These are phyloP conservation scores for Drosophila burlai DNA, from an alignment of 1,140 invertebrate genomes.

Conservation along the genomic window DNA sequence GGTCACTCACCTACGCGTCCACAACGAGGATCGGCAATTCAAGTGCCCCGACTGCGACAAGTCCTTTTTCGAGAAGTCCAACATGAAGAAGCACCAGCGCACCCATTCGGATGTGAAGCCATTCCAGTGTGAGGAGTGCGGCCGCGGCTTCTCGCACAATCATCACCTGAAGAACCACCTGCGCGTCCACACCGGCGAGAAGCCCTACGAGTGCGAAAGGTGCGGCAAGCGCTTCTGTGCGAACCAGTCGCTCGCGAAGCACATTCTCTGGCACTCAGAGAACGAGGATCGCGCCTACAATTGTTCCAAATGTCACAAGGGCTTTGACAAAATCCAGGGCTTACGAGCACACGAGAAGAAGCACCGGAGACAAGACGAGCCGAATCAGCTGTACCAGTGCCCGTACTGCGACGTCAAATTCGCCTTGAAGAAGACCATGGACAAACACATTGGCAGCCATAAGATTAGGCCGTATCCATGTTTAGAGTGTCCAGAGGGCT, in stretches of 20 bases:
- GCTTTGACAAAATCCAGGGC: slow-evolving; percentile 20
- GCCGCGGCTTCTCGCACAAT: slow-evolving; percentile 31
- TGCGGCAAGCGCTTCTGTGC: slow-evolving; percentile 40
- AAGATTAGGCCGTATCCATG: slow-evolving; percentile 27
- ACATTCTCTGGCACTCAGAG: slow-evolving; percentile 30
- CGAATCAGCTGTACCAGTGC: slow-evolving; percentile 22
- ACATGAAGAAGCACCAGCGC: slow-evolving; percentile 48
- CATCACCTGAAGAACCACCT: slow-evolving; percentile 44
- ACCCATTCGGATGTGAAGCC: slow-evolving; percentile 38
- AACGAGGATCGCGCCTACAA: slow-evolving; percentile 24
- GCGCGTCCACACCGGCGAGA: slow-evolving; percentile 46
- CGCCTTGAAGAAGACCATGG: slow-evolving; percentile 20
- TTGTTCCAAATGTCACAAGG: slow-evolving; percentile 34
- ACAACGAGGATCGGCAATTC: slow-evolving; percentile 43
- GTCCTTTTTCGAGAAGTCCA: slow-evolving; percentile 52
- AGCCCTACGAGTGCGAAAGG: slow-evolving; percentile 39
- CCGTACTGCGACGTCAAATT: slow-evolving; percentile 34
- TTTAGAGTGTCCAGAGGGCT: slow-evolving; percentile 28
- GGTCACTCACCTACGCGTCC: slow-evolving; percentile 33
- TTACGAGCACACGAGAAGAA: slow-evolving; percentile 20
- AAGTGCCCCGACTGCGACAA: slow-evolving; percentile 52
- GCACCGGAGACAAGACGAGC: slow-evolving; percentile 1
- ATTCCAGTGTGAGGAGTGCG: slow-evolving; percentile 41
- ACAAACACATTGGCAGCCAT: slow-evolving; percentile 38
- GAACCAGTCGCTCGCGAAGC: slow-evolving; percentile 45